These are phyloP conservation scores for Pammene fasciana DNA, from an alignment of 2,888 invertebrate species.

Conservation along the genomic window DNA sequence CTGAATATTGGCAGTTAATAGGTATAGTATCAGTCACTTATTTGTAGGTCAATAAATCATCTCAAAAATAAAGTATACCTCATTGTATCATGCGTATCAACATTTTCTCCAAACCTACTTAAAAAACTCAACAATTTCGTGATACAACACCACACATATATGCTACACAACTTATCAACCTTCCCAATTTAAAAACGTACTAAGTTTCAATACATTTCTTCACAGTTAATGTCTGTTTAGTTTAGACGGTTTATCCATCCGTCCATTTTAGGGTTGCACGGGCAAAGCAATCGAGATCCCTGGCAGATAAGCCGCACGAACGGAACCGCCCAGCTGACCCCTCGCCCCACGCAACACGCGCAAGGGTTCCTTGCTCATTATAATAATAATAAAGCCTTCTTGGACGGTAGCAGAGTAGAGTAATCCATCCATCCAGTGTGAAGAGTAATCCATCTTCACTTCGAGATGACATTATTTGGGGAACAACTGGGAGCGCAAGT, in stretches of 20 bases:
- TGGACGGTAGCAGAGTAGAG: background rate
- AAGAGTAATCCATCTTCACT: background rate
- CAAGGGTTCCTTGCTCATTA: constrained; percentile 26
- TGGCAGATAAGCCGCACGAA: constrained; percentile 34
- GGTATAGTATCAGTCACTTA: no score
- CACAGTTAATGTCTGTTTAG: background rate
- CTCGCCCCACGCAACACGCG: constrained; percentile 18
- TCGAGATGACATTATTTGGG: no score
- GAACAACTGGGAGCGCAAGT: no score
- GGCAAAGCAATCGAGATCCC: constrained; percentile 41
- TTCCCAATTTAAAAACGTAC: background rate
- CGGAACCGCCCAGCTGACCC: constrained; percentile 39
- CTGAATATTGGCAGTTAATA: no score
- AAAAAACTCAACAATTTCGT: constrained; percentile 17
- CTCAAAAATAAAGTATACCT: background rate
- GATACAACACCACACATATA: constrained; percentile 10
- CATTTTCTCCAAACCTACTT: background rate
- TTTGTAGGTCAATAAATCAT: background rate
- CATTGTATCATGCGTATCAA: background rate
- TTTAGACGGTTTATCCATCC: constrained; percentile 2
- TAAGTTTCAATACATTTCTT: background rate
- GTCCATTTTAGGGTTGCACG: constrained; percentile 31
- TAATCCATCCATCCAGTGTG: no score
- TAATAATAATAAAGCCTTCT: constrained; percentile 18
- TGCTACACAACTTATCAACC: background rate